Percentiles rank a stretch among this genome's conserved stretches.
These are phyloP conservation scores for Philypnodon macrostomus DNA, from an alignment of 2,797 vertebrate species.

Conservation along the genomic window DNA sequence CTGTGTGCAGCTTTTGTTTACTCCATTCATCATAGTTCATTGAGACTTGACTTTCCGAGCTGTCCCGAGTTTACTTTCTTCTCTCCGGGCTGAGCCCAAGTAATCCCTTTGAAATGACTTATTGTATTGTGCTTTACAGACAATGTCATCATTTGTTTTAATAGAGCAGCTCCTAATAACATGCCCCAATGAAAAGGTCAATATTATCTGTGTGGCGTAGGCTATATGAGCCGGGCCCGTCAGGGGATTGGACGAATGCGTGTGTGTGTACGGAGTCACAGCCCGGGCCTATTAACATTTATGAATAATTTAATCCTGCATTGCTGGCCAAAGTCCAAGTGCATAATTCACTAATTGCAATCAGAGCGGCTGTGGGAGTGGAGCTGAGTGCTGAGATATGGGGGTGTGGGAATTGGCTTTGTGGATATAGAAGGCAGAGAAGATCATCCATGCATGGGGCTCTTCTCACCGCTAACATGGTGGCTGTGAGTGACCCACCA, in stretches of 20 bases:
- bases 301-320: constrained; percentile 45
- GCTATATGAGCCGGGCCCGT: constrained; percentile 47
- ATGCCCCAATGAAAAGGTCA: constrained; percentile 45
- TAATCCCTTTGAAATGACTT: constrained; percentile 22
- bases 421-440: constrained; percentile 42
- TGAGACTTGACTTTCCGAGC: neutral
- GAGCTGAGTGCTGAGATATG: constrained; percentile 38
- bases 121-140: constrained; percentile 18
- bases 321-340: constrained; percentile 74
- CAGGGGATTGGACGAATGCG: constrained; percentile 8
- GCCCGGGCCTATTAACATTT: constrained; percentile 8
- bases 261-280: neutral
- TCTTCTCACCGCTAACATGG: constrained; percentile 37
- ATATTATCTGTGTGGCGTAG: constrained; percentile 46
- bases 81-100: neutral
- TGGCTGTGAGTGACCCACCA: neutral
- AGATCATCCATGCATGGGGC: constrained; percentile 46
- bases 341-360: constrained; percentile 79
- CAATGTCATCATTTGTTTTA: constrained; percentile 34
- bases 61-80: neutral
- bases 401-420: constrained; percentile 47
- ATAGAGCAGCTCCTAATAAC: constrained; percentile 30
- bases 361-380: constrained; percentile 58
- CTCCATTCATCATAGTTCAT: constrained; percentile 2
- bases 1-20: constrained; percentile 1